Conservation (phyloP, 1,140 invertebrate genomes). For the Mactra quadrangularis region DNA sequence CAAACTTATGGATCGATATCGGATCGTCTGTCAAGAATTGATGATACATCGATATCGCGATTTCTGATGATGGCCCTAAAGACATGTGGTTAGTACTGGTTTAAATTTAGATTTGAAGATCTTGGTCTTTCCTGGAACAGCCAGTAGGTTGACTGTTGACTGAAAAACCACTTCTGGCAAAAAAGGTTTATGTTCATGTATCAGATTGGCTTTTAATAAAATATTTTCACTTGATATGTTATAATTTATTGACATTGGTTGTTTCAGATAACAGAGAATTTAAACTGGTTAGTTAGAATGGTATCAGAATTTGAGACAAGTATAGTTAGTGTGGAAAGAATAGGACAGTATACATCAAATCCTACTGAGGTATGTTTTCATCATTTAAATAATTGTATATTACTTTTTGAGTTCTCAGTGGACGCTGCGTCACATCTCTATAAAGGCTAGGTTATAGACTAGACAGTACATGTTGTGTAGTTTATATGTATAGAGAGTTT, state of each 20-base stretch:
- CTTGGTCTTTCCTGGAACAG: too few relatives aligned
- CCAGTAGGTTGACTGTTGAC: too few relatives aligned
- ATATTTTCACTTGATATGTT: too few relatives aligned
- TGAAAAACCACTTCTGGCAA: too few relatives aligned
- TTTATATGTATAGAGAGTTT: background rate
- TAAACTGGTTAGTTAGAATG: slow-evolving; percentile 91
- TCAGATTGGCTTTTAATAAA: too few relatives aligned
- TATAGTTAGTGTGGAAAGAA: slow-evolving; percentile 97
- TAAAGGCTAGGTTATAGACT: background rate
- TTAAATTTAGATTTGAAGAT: too few relatives aligned
- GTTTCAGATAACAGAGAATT: slow-evolving; percentile 66
- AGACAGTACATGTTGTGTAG: background rate
- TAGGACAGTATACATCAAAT: slow-evolving; percentile 96
- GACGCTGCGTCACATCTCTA: background rate
- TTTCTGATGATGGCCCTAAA: too few relatives aligned
- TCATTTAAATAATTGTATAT: background rate
- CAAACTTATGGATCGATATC: too few relatives aligned
- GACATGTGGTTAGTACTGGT: too few relatives aligned
- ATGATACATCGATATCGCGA: too few relatives aligned
- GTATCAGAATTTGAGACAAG: slow-evolving; percentile 97
- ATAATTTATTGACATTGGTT: background rate
- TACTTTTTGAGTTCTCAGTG: background rate
- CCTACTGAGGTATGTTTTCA: slow-evolving; percentile 82
- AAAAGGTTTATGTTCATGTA: too few relatives aligned
- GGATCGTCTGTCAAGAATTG: too few relatives aligned